Evolutionary conservation across 2,797 vertebrate species (phyloP).

Genomic region (Pangasius mekongensis): DNA sequence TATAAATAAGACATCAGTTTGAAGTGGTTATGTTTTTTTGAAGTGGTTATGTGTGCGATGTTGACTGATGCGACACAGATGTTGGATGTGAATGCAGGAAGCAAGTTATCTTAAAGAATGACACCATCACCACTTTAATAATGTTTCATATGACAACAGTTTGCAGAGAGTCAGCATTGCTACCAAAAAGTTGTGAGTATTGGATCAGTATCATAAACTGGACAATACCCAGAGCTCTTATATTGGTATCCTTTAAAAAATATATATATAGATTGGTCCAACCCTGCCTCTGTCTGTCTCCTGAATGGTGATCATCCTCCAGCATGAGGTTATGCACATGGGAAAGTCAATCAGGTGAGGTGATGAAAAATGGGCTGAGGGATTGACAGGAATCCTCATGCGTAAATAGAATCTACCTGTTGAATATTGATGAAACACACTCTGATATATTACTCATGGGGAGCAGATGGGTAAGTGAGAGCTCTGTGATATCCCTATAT

Average conservation of each 20-base stretch:
- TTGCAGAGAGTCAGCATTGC: background rate
- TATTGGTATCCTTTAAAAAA: background rate
- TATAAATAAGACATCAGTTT: background rate
- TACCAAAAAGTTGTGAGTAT: background rate
- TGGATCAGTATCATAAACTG: background rate
- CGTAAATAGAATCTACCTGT: constrained; percentile 55
- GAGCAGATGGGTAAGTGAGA: constrained; percentile 53
- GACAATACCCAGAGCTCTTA: background rate
- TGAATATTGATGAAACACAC: constrained; percentile 64
- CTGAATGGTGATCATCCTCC: constrained; percentile 51
- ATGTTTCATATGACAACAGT: background rate
- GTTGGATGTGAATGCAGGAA: background rate
- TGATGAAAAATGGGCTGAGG: constrained; percentile 45
- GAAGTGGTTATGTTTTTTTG: background rate
- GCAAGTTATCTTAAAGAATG: background rate
- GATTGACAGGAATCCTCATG: constrained; percentile 46
- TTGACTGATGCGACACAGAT: background rate
- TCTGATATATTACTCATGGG: constrained; percentile 50
- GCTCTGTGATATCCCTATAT: constrained; percentile 59
- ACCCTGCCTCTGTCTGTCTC: constrained; percentile 16
- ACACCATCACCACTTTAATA: background rate
- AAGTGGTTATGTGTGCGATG: background rate
- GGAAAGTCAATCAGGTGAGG: constrained; percentile 53
- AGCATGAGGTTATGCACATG: constrained; percentile 43
- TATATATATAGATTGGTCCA: background rate